Conservation (phyloP, 2,113 vertebrate genomes). For the Oceanites oceanicus region DNA sequence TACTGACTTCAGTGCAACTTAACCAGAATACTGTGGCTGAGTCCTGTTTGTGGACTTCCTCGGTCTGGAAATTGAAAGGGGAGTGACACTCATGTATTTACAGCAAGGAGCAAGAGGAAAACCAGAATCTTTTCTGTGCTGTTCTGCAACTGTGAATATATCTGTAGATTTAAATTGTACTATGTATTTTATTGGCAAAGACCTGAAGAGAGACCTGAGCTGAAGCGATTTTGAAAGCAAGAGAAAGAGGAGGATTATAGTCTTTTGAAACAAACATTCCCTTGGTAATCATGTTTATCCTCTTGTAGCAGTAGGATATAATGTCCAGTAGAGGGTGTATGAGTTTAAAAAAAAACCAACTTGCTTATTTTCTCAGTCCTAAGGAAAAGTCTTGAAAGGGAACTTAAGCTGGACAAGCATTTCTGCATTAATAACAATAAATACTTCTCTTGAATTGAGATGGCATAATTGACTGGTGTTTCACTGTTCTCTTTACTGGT, state of each 20-base stretch:
- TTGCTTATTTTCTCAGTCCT: neutral
- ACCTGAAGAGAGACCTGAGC: neutral
- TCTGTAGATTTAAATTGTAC: neutral
- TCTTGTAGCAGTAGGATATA: neutral
- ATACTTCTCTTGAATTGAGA: neutral
- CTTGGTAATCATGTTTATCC: neutral
- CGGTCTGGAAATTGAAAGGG: neutral
- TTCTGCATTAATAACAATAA: slow-evolving; percentile 34
- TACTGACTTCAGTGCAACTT: neutral
- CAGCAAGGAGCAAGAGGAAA: neutral
- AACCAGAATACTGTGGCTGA: neutral
- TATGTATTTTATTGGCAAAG: neutral
- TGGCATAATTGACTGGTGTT: neutral
- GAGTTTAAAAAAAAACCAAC: neutral
- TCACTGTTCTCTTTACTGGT: neutral
- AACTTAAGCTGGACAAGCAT: neutral
- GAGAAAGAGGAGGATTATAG: neutral
- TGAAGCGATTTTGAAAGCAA: neutral
- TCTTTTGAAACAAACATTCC: neutral
- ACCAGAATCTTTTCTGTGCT: neutral
- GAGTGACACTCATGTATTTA: neutral
- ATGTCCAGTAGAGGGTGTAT: neutral
- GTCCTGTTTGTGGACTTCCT: neutral
- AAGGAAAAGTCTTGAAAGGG: neutral
- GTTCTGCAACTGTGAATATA: neutral